A percentile compares a stretch with the other conserved stretches of the same genome.
phyloP scores from a whole-genome alignment of 2,113 vertebrate genomes.

The Myxocyprinus asiaticus region DNA sequence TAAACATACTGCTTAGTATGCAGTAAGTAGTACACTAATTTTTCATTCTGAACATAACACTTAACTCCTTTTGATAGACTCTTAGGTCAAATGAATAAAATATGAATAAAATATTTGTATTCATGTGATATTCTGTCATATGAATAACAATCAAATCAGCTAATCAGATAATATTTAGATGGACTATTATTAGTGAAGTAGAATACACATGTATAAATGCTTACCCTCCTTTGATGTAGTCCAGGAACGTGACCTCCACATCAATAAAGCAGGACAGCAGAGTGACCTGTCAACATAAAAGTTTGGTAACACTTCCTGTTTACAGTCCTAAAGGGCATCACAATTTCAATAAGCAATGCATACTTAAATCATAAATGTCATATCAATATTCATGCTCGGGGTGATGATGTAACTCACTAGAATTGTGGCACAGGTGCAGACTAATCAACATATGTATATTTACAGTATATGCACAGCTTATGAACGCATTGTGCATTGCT shows the following conservation, averaged over 20 bases:
- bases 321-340: constrained; percentile 45
- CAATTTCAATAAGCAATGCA: constrained; percentile 55
- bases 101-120: no score
- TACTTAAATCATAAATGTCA: constrained; percentile 44
- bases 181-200: background rate
- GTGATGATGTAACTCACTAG: constrained; percentile 28
- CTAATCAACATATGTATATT: constrained; percentile 35
- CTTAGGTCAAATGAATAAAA: no score
- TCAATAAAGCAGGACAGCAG: constrained; percentile 97
- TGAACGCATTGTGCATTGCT: constrained; percentile 52
- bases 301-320: constrained; percentile 51
- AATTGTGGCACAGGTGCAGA: background rate
- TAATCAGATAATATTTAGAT: background rate
- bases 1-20: no score
- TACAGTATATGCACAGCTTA: constrained; percentile 35
- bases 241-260: constrained; percentile 96
- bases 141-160: background rate
- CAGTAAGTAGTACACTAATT: no score
- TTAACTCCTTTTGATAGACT: no score
- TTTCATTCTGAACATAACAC: no score
- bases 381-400: constrained; percentile 45
- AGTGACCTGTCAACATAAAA: constrained; percentile 82
- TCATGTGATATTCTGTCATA: no score
- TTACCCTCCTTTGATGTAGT: constrained; percentile 99
- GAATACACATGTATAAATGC: constrained; percentile 45